A percentile compares a stretch with the other conserved stretches of the same genome.
phyloP scores from a whole-genome alignment of 2,797 vertebrate species.

The Ctenosaura bakeri region DNA sequence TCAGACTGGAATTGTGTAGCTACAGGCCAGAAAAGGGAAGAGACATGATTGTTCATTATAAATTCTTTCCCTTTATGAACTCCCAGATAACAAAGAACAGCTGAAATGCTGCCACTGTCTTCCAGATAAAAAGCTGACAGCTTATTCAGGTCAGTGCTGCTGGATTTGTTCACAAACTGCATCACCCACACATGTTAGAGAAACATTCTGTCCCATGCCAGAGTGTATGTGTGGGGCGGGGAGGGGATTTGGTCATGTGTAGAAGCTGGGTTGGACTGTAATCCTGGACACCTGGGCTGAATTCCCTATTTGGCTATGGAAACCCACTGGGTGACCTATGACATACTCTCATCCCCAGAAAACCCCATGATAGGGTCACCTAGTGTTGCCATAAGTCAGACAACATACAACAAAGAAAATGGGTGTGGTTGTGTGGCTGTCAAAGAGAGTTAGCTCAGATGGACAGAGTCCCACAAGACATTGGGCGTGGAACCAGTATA shows the following conservation, averaged over 20 bases:
- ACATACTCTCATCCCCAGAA: too few relatives aligned
- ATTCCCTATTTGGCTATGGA: too few relatives aligned
- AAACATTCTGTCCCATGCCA: not conserved
- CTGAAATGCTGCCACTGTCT: not conserved
- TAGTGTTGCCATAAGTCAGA: too few relatives aligned
- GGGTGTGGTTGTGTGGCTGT: not conserved
- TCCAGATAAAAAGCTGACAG: not conserved
- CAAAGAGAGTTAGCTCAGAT: not conserved
- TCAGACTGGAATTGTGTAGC: constrained; percentile 23
- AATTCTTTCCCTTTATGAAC: constrained; percentile 9
- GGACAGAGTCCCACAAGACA: not conserved
- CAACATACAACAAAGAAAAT: not conserved
- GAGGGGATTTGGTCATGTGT: not conserved
- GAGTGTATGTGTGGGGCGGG: not conserved
- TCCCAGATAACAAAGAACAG: constrained; percentile 20
- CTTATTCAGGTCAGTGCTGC: not conserved
- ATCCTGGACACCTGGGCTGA: too few relatives aligned
- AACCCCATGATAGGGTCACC: too few relatives aligned
- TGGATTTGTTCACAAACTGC: not conserved
- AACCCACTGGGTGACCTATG: too few relatives aligned
- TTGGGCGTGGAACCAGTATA: not conserved
- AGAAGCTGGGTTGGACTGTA: not conserved
- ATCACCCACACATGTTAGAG: not conserved
- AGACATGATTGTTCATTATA: not conserved
- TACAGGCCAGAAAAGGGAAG: constrained; percentile 24